phyloP scores from a whole-genome alignment of 2,888 invertebrate genomes.

The Volucella inanis region DNA sequence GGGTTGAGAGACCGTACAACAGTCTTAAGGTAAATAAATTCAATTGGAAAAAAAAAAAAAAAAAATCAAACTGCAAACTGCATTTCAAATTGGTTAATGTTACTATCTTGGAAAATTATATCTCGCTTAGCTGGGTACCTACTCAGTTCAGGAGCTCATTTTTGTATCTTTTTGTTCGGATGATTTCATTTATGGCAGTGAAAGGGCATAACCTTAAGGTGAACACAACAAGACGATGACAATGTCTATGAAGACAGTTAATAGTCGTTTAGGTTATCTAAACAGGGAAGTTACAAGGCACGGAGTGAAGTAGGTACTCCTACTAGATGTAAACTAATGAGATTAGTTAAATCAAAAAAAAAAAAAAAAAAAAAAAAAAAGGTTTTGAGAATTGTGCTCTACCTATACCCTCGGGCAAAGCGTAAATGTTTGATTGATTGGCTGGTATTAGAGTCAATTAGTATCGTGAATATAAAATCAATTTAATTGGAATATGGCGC shows the following conservation, averaged over 20 bases:
- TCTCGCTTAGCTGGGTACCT: conserved; percentile 66
- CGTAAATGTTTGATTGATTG: conserved; percentile 51
- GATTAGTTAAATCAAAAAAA: conserved; percentile 25
- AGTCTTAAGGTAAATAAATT: conserved; percentile 86
- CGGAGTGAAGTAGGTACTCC: background rate
- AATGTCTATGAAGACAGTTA: conserved; percentile 6
- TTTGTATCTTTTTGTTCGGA: conserved; percentile 54
- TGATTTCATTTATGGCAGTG: conserved; percentile 68
- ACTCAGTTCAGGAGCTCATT: conserved; percentile 36
- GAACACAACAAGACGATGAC: conserved; percentile 9
- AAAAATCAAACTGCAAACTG: conserved; percentile 36
- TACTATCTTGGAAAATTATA: conserved; percentile 39
- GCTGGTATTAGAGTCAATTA: conserved; percentile 15
- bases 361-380: background rate
- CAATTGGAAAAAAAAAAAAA: background rate
- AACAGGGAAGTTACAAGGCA: conserved; percentile 19
- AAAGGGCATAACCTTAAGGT: conserved; percentile 60
- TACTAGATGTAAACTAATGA: conserved; percentile 6
- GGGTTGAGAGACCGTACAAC: conserved; percentile 90
- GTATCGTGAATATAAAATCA: conserved; percentile 41
- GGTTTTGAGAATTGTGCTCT: too few species aligned
- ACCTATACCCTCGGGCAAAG: background rate
- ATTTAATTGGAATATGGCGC: conserved; percentile 42
- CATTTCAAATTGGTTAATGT: conserved; percentile 42
- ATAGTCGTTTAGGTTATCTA: conserved; percentile 20